Evolutionary conservation across 2,113 vertebrate genomes (phyloP).

Genomic region (Phocoena sinus): DNA sequence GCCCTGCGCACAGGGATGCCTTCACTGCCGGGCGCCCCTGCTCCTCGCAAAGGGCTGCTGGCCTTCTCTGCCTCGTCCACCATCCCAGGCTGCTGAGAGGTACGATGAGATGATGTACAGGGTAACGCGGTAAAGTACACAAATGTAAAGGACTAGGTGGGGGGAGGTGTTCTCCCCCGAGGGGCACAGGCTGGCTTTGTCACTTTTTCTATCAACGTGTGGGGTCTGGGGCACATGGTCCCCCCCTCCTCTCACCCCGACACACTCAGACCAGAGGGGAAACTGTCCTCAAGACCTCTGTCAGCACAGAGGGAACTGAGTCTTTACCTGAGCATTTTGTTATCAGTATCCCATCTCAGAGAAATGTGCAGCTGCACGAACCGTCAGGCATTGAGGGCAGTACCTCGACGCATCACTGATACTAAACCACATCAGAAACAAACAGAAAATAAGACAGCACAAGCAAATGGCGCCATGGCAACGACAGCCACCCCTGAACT

Average conservation of each 20-base stretch:
- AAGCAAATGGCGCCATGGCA: neutral
- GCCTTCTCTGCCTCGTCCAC: neutral
- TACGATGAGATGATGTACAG: neutral
- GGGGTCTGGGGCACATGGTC: neutral
- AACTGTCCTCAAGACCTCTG: neutral
- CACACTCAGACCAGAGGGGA: neutral
- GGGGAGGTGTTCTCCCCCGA: too few relatives aligned
- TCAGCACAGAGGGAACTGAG: neutral
- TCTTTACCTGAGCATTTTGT: neutral
- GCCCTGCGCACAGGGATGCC: neutral
- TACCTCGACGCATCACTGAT: neutral
- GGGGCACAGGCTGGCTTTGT: neutral
- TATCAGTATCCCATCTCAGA: neutral
- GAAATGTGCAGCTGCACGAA: neutral
- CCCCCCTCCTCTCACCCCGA: neutral
- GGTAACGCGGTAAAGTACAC: neutral
- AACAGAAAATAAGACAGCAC: neutral
- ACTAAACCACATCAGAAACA: neutral
- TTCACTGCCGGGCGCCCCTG: neutral
- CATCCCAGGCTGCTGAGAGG: neutral
- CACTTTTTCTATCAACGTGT: neutral
- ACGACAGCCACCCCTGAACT: neutral
- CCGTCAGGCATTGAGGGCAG: neutral
- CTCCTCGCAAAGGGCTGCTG: neutral
- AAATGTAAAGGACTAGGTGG: neutral